Base-by-base conservation (phyloP, 1,140 invertebrate genomes). In the Adoxophyes honmai region DNA sequence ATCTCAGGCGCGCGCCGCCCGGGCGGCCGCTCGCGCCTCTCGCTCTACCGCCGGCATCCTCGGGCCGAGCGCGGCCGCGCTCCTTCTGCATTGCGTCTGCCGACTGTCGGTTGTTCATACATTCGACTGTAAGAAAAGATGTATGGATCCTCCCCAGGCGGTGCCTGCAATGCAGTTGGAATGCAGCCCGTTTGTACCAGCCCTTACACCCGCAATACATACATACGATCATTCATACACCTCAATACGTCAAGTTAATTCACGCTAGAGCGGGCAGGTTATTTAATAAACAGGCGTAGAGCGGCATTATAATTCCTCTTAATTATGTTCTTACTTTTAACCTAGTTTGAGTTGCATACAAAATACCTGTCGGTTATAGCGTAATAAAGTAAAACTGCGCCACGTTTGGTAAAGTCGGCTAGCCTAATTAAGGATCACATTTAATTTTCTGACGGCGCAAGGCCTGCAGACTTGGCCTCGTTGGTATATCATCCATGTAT, bases 1-100 rank as follows among this genome's bases (percentile, higher is more conserved):
- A 87, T 86, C 82, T 86, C 81, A 85, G 60, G 72, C 66, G 68
- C 66, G 66, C 66, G 66, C 65, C 60, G 44, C 14, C 15, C 28
- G 61, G 34, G 35, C 21, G 18, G 34, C 59, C 39, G 16, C 16
- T 21, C 42, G 8, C 16, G 42, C 42, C 42, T 28, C 52, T 33
- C 34, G 33, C 52, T 35, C 52, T 35, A n/a, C 9, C 42, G 11
- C n/a, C 42, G n/a, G n/a, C n/a, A n/a, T n/a, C n/a, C n/a, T n/a
- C n/a, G n/a, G n/a, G n/a, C n/a, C n/a, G n/a, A n/a, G n/a, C n/a
- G n/a, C n/a, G n/a, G n/a, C n/a, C n/a, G n/a, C n/a, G n/a, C n/a
- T n/a, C n/a, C n/a, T n/a, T n/a, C n/a, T n/a, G n/a, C n/a, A n/a
- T n/a, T n/a, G n/a, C n/a, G n/a, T n/a, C n/a, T n/a, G n/a, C n/a